Base-by-base conservation (phyloP, 2,888 invertebrate genomes). In the Melikaiella ostensackeni region DNA sequence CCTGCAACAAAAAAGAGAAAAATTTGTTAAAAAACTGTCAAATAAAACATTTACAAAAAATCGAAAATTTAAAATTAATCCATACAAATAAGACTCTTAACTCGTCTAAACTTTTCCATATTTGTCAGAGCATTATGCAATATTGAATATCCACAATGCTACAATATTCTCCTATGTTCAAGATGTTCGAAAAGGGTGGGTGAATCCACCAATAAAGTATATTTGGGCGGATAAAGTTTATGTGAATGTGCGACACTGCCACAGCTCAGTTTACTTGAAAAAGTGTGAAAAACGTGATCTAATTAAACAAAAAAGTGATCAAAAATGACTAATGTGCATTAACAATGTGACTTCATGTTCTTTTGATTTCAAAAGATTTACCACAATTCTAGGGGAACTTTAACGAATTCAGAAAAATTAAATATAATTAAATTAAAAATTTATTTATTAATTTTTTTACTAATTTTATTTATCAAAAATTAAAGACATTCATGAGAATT, bases 1-100 rank as follows among this genome's bases (percentile, higher is more conserved):
- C 70, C 70, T 70, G 30, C 9, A 50, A 70, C 70, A 70, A n/a
- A 66, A 46, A 46, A 70, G 13, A 50, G 16, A 70, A 50, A 19
- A 30, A 24, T 21, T 11, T 9, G 19, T 70, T 70, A 50, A n/a
- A n/a, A 70, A 57, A 24, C 11, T 55, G 57, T 13, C 2, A 13
- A 57, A 24, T 4, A 57, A 2, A n/a, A 16, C n/a, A 50, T 50
- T 50, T 24, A 30, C 11, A 24, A 21, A 24, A 57, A n/a, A 21
- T 57, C 21, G 13, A n/a, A 50, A 24, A 8, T 13, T 13, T 57
- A 57, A 57, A 24, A 57, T 57, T 13, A 57, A 57, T 57, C 9
- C 4, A 57, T 11, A 21, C 24, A 24, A 27, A 24, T 13, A 27
- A 24, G 11, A 6, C 13, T 57, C 24, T 57, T 24, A 57, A 57